A percentile compares a stretch with the other conserved stretches of the same genome.
phyloP scores from a whole-genome alignment of 2,797 vertebrate genomes.

The Cyclura pinguis region DNA sequence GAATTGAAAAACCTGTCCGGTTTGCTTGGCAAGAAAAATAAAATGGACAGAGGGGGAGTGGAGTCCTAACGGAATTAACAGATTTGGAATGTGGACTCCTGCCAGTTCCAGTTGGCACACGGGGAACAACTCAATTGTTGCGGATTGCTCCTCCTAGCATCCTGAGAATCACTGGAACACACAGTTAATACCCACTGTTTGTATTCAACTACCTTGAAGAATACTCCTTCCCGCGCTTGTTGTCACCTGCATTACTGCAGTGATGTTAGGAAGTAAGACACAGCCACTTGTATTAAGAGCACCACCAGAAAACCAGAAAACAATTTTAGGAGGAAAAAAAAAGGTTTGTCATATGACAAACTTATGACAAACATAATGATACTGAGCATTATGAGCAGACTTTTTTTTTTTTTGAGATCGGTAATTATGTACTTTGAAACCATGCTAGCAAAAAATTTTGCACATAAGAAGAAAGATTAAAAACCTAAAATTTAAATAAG shows the following conservation, averaged over 20 bases:
- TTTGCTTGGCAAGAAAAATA: too few species aligned
- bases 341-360: neutral
- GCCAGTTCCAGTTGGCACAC: too few species aligned
- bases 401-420: neutral
- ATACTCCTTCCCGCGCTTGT: neutral
- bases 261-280: neutral
- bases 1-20: too few species aligned
- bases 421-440: neutral
- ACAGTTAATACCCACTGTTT: neutral
- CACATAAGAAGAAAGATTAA: neutral
- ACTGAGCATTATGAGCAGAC: neutral
- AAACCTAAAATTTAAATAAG: conserved; percentile 11
- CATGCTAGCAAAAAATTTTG: neutral
- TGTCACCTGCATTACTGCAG: neutral
- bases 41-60: too few species aligned
- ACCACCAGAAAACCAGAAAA: neutral
- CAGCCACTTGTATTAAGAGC: neutral
- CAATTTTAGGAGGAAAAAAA: neutral
- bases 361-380: neutral
- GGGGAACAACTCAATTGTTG: too few species aligned
- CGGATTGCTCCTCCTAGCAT: too few species aligned
- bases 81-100: too few species aligned
- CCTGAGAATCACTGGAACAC: neutral
- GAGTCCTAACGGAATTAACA: too few species aligned
- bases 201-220: neutral